Evolutionary conservation across 2,113 vertebrate species (phyloP).

Genomic region (Myxocyprinus asiaticus): DNA sequence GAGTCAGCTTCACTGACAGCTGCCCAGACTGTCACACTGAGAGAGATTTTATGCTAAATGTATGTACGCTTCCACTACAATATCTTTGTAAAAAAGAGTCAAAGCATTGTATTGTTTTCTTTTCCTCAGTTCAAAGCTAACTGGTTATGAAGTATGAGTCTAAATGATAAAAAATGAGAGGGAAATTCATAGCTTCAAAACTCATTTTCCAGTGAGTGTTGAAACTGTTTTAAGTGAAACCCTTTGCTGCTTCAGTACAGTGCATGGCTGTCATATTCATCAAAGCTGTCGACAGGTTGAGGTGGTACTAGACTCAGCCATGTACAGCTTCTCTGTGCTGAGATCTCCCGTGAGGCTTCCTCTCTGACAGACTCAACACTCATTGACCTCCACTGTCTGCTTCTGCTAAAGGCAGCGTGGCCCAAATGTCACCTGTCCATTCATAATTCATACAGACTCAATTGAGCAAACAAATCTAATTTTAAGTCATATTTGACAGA

Average conservation of each 20-base stretch:
- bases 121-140: not conserved
- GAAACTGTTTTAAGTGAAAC: conserved; percentile 11
- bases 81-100: too few relatives aligned
- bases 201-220: conserved; percentile 15
- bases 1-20: too few relatives aligned
- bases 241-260: not conserved
- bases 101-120: not conserved
- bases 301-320: conserved; percentile 1
- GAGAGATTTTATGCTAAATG: too few relatives aligned
- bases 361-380: conserved; percentile 21
- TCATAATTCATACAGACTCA: conserved; percentile 34
- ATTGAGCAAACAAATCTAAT: not conserved
- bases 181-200: not conserved
- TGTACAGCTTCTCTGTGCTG: conserved; percentile 10
- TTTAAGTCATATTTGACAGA: not conserved
- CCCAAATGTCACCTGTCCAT: conserved; percentile 34
- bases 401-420: conserved; percentile 7
- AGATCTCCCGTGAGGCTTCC: conserved; percentile 18
- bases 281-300: conserved; percentile 19
- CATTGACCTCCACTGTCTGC: conserved; percentile 38
- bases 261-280: conserved; percentile 19
- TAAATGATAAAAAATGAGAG: not conserved
- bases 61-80: too few relatives aligned
- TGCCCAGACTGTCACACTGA: too few relatives aligned
- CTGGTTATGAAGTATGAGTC: not conserved